These are phyloP conservation scores for Channa maculata DNA, from an alignment of 2,113 vertebrate species.

Conservation along the genomic window DNA sequence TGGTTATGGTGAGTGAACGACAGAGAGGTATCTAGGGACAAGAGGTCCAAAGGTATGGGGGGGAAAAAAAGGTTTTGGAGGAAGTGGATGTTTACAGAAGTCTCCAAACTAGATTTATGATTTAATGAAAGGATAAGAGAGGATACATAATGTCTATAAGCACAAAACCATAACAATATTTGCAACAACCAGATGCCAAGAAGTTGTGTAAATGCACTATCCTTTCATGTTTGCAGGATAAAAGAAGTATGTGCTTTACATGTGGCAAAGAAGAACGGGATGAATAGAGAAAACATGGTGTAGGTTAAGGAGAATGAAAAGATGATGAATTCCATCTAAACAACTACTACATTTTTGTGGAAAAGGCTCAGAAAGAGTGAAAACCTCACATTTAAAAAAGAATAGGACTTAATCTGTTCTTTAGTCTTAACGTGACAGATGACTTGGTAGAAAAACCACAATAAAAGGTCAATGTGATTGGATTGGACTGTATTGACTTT, in stretches of 20 bases:
- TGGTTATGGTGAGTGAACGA: conserved; percentile 19
- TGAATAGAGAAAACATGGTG: conserved; percentile 15
- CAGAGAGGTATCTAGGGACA: conserved; percentile 6
- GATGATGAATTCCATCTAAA: conserved; percentile 38
- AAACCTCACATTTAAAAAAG: conserved; percentile 39
- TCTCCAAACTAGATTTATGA: conserved; percentile 12
- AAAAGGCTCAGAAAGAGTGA: conserved; percentile 33
- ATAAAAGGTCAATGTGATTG: conserved; percentile 29
- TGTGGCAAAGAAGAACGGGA: conserved; percentile 38
- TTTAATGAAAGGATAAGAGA: conserved; percentile 65
- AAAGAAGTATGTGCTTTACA: conserved; percentile 28
- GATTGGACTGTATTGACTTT: conserved; percentile 44
- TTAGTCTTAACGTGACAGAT: conserved; percentile 16
- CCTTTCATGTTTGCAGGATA: conserved; percentile 34
- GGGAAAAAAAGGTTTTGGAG: conserved; percentile 22
- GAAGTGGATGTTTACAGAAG: conserved; percentile 68
- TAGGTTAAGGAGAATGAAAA: conserved; percentile 35
- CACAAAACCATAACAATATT: conserved; percentile 46
- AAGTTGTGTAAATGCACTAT: conserved; percentile 9
- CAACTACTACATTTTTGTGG: conserved; percentile 43
- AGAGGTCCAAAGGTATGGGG: conserved; percentile 32
- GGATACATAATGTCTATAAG: conserved; percentile 34
- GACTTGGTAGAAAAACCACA: conserved; percentile 37
- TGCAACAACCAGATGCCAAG: conserved; percentile 28
- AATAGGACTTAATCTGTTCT: conserved; percentile 20